Base-by-base conservation (phyloP, 2,113 vertebrate species). In the Myotis yumanensis region DNA sequence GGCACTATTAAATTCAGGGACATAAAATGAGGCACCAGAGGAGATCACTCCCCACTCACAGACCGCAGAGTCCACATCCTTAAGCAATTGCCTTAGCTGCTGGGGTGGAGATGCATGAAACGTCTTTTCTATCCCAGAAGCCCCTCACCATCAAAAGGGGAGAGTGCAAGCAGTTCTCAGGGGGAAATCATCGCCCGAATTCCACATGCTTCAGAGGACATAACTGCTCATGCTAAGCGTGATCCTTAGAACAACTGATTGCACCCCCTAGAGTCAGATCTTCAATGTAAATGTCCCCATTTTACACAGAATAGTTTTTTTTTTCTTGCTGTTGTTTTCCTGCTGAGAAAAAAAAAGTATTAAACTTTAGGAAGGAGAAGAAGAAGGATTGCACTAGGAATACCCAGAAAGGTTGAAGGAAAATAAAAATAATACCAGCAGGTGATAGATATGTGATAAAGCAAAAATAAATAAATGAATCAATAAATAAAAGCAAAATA, bases 1-100 rank as follows among this genome's bases (percentile, higher is more conserved):
- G 97, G 96, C 76, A 96, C 94, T 97, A 93, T 97, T 97, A 97
- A 97, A 97, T 96, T 96, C 75, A 93, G 72, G 87, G 91, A 97
- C 95, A 98, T 98, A 97, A 98, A 97, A 92, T 2, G 76, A 97
- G 71, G 80, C 71, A 96, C 85, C 94, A 97, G 97, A 98, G 91
- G 89, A 96, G 96, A 96, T 97, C 97, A 96, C 94, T 95, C 95
- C 96, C 97, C 92, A 92, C 86, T 97, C 95, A 88, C 89, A 91
- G 72, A 95, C 85, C 95, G 95, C 79, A 80, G 16, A n/a, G 85
- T 86, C 93, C 89, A 96, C 81, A 94, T 94, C 35, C 79, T 75
- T 46, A 1, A 96, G 95, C 64, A 69, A 95, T 91, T 96, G 97
- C 73, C 95, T 93, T 96, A 96, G 95, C 88, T 12, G 0, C 81